Percentiles rank a stretch among this genome's conserved stretches.
phyloP scores from a whole-genome alignment of 2,888 invertebrate genomes.

The Noctuana brunneofusca region DNA sequence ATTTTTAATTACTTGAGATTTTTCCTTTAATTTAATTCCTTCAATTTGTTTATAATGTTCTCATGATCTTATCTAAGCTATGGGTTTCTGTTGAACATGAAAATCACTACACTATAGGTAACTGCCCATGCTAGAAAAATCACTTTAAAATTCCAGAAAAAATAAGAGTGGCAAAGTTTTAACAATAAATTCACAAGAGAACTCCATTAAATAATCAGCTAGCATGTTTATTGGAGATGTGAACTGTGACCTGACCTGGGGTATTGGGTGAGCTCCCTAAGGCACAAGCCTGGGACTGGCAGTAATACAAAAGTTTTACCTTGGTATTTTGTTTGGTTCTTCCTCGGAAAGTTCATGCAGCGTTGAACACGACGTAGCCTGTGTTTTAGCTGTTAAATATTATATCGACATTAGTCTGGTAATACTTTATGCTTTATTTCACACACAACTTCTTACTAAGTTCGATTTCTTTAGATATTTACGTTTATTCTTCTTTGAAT shows the following conservation, averaged over 20 bases:
- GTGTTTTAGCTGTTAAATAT: slow-evolving; percentile 67
- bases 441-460: background rate
- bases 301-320: slow-evolving; percentile 53
- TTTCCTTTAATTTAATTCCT: too few species aligned
- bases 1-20: too few species aligned
- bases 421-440: background rate
- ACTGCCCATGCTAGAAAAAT: background rate
- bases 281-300: slow-evolving; percentile 9
- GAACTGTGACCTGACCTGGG: background rate
- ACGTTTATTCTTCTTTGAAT: background rate
- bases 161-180: background rate
- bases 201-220: background rate
- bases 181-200: background rate
- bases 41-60: too few species aligned
- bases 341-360: slow-evolving; percentile 78
- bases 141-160: background rate
- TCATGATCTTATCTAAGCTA: too few species aligned
- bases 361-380: slow-evolving; percentile 80
- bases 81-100: too few species aligned
- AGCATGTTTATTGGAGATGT: background rate
- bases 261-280: slow-evolving; percentile 1
- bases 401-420: slow-evolving; percentile 2
- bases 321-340: slow-evolving; percentile 77
- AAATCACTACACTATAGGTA: too few species aligned
- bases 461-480: background rate